Evolutionary conservation across 1,140 invertebrate genomes (phyloP).

Genomic region (Trachymyrmex cornetzi): DNA sequence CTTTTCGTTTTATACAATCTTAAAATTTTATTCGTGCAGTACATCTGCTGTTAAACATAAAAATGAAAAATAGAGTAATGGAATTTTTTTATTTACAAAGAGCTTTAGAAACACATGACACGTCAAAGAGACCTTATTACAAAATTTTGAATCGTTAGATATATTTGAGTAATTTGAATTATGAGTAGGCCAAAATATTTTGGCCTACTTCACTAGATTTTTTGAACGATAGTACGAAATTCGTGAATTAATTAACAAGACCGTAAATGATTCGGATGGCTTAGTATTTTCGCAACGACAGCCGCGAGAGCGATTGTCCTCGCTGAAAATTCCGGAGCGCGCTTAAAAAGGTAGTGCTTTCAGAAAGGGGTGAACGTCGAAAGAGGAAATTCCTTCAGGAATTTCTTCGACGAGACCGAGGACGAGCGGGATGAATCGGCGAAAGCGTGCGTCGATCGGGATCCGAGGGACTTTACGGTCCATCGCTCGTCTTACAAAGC

Average conservation of each 20-base stretch:
- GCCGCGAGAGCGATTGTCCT: conserved; percentile 39
- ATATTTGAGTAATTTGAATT: neutral
- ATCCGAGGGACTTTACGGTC: conserved; percentile 76
- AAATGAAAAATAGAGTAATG: neutral
- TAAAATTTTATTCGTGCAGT: neutral
- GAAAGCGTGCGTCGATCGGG: conserved; percentile 75
- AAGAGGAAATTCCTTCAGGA: conserved; percentile 55
- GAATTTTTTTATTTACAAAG: conserved; percentile 11
- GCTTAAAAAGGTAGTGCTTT: conserved; percentile 40
- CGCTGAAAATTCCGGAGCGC: conserved; percentile 68
- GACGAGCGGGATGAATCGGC: conserved; percentile 62
- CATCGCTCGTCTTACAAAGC: conserved; percentile 77
- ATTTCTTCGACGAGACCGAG: conserved; percentile 55
- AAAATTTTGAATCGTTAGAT: conserved; percentile 7
- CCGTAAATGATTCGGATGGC: neutral
- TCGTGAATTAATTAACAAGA: neutral
- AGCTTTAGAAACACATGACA: neutral
- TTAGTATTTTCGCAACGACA: conserved; percentile 28
- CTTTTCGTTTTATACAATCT: neutral
- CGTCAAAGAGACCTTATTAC: neutral
- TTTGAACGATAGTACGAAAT: neutral
- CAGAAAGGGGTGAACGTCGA: conserved; percentile 57
- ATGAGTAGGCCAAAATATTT: neutral
- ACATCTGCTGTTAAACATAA: neutral
- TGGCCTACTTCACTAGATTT: neutral